phyloP scores from a whole-genome alignment of 1,140 invertebrate species.

The Rhizoglyphus robini region DNA sequence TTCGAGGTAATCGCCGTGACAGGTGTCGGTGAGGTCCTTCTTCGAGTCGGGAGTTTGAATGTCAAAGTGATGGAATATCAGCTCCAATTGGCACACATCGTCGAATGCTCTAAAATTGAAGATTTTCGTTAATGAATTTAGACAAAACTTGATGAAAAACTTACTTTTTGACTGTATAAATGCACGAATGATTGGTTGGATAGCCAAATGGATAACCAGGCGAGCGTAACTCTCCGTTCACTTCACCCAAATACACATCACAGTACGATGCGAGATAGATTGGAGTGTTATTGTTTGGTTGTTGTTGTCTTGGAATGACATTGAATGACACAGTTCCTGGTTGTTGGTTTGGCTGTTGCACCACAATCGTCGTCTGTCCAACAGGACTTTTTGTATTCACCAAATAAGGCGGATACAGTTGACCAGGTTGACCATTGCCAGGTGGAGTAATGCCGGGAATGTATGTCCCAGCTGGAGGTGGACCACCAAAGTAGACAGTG shows the following conservation, averaged over 20 bases:
- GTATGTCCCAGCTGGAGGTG: background rate
- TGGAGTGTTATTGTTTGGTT: background rate
- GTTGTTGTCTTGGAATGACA: background rate
- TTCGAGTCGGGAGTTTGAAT: background rate
- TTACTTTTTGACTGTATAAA: slow-evolving; percentile 25
- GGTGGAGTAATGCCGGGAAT: background rate
- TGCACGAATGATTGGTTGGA: slow-evolving; percentile 24
- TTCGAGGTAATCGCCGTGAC: slow-evolving; percentile 25
- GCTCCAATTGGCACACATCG: slow-evolving; percentile 20
- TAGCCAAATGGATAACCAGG: slow-evolving; percentile 27
- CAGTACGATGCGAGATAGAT: slow-evolving; percentile 16
- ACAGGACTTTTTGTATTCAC: background rate
- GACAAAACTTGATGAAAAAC: background rate
- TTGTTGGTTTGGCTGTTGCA: too few species aligned
- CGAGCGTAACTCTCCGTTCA: slow-evolving; percentile 13
- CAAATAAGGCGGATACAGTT: background rate
- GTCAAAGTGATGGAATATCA: slow-evolving; percentile 17
- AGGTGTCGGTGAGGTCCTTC: slow-evolving; percentile 4
- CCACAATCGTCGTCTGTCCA: too few species aligned
- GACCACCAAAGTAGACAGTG: too few species aligned
- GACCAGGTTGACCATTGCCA: too few species aligned
- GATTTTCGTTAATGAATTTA: background rate
- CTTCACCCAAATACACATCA: slow-evolving; percentile 14
- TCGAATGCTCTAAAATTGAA: background rate
- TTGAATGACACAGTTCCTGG: too few species aligned